Evolutionary conservation across 2,113 vertebrate genomes (phyloP), one percentile per base, ranked within the genome.

Genomic region (Hippocampus abdominalis): DNA sequence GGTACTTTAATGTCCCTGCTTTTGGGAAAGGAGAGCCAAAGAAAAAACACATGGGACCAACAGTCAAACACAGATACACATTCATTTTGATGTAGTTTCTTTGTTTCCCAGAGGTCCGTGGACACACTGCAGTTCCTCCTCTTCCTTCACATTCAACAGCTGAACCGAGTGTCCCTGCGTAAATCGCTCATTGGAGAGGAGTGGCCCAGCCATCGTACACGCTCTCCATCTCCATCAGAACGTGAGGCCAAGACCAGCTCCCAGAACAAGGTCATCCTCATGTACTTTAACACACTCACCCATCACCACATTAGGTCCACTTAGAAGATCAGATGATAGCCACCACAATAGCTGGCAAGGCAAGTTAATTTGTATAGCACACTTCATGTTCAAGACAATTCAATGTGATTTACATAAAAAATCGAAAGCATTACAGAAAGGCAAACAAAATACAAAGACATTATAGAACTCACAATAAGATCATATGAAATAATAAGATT

Each of bases 71-170:
- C 13, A 36, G 32, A 13, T 44, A 13, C 42, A 44, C 42, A 44
- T 13, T 42, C 13, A 48, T 48, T 15, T 21, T 51, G 48, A 48
- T 62, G 61, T 27, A 1, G 9, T 75, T 16, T 59, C 25, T 65
- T 51, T 61, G 21, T 23, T 27, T 2, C 69, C 3, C 76, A 99
- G 97, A 82, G 99, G 67, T 95, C 93, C 9, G 96, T 98, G 79
- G 94, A 97, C 78, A 95, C 96, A 0, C 89, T 97, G 81, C 94
- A 95, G 90, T 99, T 99, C 88, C 91, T 99, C 77, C 94, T 99
- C 21, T 99, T 99, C 90, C 92, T 99, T 3, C 95, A 94, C 77
- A 82, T 96, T 62, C 97, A 99, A 79, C 96, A 99, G 85, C 77
- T 98, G 49, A 96, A 96, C 87, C 95, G 91, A 0, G 84, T 96